Evolutionary conservation across 2,113 vertebrate genomes (phyloP), one percentile per base, ranked within the genome.

Genomic region (Zingel zingel): DNA sequence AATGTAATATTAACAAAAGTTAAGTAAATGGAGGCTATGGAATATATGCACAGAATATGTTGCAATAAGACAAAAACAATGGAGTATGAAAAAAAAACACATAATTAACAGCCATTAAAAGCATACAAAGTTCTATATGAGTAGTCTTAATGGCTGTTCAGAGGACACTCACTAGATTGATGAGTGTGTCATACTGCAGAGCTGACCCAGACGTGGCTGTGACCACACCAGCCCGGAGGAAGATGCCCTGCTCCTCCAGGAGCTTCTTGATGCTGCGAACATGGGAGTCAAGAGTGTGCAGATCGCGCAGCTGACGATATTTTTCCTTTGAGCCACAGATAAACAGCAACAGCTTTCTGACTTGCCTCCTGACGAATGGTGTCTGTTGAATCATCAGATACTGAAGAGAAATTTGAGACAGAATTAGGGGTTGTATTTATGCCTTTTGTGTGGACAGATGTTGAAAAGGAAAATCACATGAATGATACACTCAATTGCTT

Each of bases 301-400:
- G 94, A 89, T 99, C 98, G 8, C 98, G 93, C 67, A 99, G 96
- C 89, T 99, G 98, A 1, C 98, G 96, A 90, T 99, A 99, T 43
- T 99, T 99, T 87, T 99, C 98, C 90, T 99, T 99, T 0, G 98
- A 99, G 33, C 98, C 98, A 3, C 98, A 99, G 95, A 99, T 99
- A 78, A 99, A 99, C 3, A 99, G 95, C 88, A 99, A 83, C 67
- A 99, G 97, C 84, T 99, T 99, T 74, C 98, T 97, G 14, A 99
- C 98, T 93, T 99, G 98, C 6, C 98, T 96, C 51, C 98, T 96
- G 65, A 99, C 98, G 0, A 99, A 99, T 0, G 98, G 98, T 0
- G 98, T 99, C 92, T 99, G 98, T 90, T 99, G 98, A 92, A 98
- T 99, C 98, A 99, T 99, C 89, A 99, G 94, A 92, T 99, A 99